Base-by-base conservation (phyloP, 2,888 invertebrate genomes). In the Drosophila nr. medialis region DNA sequence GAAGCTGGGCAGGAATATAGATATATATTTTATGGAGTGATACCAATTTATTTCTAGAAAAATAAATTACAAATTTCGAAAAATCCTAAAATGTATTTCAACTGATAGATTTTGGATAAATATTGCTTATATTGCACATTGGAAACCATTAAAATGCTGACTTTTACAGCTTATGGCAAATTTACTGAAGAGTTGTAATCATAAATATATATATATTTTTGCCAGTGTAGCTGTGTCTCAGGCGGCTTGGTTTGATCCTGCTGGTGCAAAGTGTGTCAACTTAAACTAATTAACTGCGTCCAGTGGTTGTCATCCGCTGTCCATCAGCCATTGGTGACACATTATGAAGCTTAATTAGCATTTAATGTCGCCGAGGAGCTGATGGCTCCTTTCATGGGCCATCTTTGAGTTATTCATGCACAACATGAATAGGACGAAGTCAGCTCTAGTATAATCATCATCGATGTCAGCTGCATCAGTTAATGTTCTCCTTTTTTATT, bases 281-380 rank as follows among this genome's bases (percentile, higher is more conserved):
- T 45, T 45, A 45, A 24, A 45, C 45, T 45, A 45, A 45, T 45
- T 45, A 45, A 24, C 45, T 45, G 45, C 24, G 24, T 24, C 45
- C 45, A 45, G 45, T 15, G 45, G 21, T 24, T 45, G 45, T 8
- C 45, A 45, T 24, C 45, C 15, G 24, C 24, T 36, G 62, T 32
- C 29, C 42, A 29, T 34, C 38, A 34, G 32, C 38, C 60, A 65
- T 48, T 69, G 62, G 56, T 69, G 75, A 65, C 64, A 66, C 54
- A 77, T 86, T 82, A 89, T 89, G 87, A 87, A 79, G 85, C 80
- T 77, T 82, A 85, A 85, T 89, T 89, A 89, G 61, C 64, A 64
- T 69, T 73, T 80, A 73, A 82, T 80, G 75, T 49, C 72, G 51
- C 70, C 56, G 49, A 36, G 55, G 27, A 59, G 40, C 42, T 42